Percentiles rank a stretch among this genome's conserved stretches.
These are phyloP conservation scores for Gerosis bhagava DNA, from an alignment of 2,888 invertebrate species.

Conservation along the genomic window DNA sequence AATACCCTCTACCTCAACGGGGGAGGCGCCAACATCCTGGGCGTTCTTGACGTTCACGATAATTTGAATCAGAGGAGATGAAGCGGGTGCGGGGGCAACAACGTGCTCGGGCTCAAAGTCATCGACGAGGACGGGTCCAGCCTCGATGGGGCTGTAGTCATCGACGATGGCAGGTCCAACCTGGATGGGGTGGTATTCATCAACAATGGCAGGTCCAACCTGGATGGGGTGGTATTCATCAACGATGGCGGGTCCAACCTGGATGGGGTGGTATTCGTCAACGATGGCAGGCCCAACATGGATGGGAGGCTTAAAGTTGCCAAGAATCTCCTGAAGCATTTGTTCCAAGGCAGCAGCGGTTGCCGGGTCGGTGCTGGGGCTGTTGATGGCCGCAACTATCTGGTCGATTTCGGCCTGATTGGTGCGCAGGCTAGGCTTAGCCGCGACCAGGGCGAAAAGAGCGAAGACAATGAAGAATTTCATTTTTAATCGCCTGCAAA, in stretches of 20 bases:
- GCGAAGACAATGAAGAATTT: slow-evolving; percentile 19
- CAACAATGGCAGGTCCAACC: neutral
- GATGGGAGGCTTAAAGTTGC: neutral
- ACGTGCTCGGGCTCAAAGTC: slow-evolving; percentile 25
- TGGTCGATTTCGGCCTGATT: neutral
- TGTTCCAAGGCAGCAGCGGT: slow-evolving; percentile 42
- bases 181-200: neutral
- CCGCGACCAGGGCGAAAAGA: slow-evolving; percentile 28
- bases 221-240: neutral
- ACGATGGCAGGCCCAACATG: neutral
- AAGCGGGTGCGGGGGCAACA: slow-evolving; percentile 13
- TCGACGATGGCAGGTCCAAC: slow-evolving; percentile 2
- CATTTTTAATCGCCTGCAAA: slow-evolving; percentile 16
- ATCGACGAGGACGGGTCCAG: slow-evolving; percentile 40
- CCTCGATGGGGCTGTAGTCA: slow-evolving; percentile 24
- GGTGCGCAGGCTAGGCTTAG: slow-evolving; percentile 31
- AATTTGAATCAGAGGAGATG: slow-evolving; percentile 41
- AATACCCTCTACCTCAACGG: slow-evolving; percentile 14
- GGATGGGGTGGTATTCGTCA: neutral
- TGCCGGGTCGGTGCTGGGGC: slow-evolving; percentile 44
- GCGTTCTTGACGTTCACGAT: slow-evolving; percentile 32
- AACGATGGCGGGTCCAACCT: neutral
- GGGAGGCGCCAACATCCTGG: neutral
- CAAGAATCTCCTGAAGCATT: slow-evolving; percentile 37
- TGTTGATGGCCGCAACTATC: slow-evolving; percentile 38